These are phyloP conservation scores for Stenolophus ochropezus DNA, from an alignment of 2,888 invertebrate species.

Conservation along the genomic window DNA sequence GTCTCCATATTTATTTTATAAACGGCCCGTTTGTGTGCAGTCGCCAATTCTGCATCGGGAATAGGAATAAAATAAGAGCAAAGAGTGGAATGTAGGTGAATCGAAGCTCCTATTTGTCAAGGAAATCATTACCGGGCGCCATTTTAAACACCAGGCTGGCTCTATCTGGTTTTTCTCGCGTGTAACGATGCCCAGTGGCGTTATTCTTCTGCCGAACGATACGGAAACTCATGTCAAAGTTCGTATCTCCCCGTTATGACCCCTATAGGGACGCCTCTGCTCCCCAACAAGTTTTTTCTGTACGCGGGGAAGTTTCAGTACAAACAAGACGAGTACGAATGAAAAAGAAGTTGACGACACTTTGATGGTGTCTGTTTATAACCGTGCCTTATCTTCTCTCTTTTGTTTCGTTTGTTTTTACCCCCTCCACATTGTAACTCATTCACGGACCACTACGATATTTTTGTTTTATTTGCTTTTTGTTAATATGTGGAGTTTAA, in stretches of 20 bases:
- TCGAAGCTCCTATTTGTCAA: conserved; percentile 38
- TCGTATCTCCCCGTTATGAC: conserved; percentile 53
- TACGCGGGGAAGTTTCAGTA: conserved; percentile 33
- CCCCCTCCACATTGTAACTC: conserved; percentile 5
- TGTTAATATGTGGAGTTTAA: conserved; percentile 23
- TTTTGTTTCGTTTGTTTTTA: conserved; percentile 58
- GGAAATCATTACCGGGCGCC: conserved; percentile 38
- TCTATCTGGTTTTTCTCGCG: conserved; percentile 31
- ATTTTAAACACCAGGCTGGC: conserved; percentile 16
- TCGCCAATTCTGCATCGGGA: background rate
- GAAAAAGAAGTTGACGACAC: conserved; percentile 59
- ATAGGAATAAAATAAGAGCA: background rate
- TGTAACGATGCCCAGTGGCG: conserved; percentile 55
- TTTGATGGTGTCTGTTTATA: conserved; percentile 60
- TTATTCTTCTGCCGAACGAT: conserved; percentile 50
- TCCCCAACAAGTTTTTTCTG: conserved; percentile 8
- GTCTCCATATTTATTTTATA: too few species aligned
- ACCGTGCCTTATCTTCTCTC: conserved; percentile 58
- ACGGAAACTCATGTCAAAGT: conserved; percentile 56
- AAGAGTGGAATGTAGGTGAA: background rate
- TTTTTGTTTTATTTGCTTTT: conserved; percentile 33
- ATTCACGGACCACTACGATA: conserved; percentile 9
- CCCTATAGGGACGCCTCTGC: conserved; percentile 55
- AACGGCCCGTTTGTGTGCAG: background rate
- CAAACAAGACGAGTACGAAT: conserved; percentile 54